Conservation (phyloP, 2,797 vertebrate genomes). For the Eidolon dupreanum region DNA sequence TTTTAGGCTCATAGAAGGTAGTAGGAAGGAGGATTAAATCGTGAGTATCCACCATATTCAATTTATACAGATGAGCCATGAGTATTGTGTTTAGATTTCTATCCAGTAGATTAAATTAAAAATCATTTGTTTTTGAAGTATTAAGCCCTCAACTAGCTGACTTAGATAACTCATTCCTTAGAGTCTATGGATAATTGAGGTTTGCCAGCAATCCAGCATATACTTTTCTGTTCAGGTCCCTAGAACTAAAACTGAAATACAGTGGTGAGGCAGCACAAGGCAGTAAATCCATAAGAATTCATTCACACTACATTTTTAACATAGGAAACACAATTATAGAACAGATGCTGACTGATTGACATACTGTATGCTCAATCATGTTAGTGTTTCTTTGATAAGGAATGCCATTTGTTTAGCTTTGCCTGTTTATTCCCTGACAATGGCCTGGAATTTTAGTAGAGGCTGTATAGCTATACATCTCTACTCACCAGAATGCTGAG, state of each 20-base stretch:
- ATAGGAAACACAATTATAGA: slow-evolving; percentile 64
- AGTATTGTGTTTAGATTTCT: slow-evolving; percentile 26
- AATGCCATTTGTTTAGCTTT: slow-evolving; percentile 67
- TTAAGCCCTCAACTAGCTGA: slow-evolving; percentile 23
- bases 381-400: slow-evolving; percentile 76
- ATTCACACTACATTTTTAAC: slow-evolving; percentile 64
- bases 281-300: slow-evolving; percentile 69
- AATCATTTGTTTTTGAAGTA: not conserved
- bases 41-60: slow-evolving; percentile 6
- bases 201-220: not conserved
- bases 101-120: slow-evolving; percentile 43
- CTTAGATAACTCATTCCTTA: slow-evolving; percentile 36
- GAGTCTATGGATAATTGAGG: not conserved
- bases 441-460: slow-evolving; percentile 71
- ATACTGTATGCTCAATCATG: slow-evolving; percentile 69
- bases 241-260: slow-evolving; percentile 64
- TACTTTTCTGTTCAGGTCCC: slow-evolving; percentile 23
- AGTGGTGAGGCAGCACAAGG: slow-evolving; percentile 42
- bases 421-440: slow-evolving; percentile 61
- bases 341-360: slow-evolving; percentile 72
- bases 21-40: slow-evolving; percentile 34
- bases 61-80: slow-evolving; percentile 13
- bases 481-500: slow-evolving; percentile 45
- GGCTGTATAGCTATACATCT: slow-evolving; percentile 20
- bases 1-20: slow-evolving; percentile 30